Conservation (phyloP, 2,797 vertebrate genomes). For the Setipinna tenuifilis region DNA sequence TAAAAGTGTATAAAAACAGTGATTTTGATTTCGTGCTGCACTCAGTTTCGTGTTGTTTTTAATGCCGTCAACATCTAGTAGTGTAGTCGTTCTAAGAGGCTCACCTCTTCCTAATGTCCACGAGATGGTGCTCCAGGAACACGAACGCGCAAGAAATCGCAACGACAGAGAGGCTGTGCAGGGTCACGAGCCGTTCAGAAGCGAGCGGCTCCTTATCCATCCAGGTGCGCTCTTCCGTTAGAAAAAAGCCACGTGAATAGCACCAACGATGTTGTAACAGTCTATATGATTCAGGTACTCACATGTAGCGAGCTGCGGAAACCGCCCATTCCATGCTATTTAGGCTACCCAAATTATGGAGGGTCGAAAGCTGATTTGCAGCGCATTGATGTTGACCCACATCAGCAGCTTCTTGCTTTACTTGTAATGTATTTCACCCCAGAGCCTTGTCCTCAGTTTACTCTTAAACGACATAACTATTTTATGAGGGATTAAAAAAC, state of each 20-base stretch:
- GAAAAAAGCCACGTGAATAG: not conserved
- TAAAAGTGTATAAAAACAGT: not conserved
- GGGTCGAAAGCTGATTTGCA: not conserved
- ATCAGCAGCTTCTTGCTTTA: not conserved
- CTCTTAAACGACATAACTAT: slow-evolving; percentile 12
- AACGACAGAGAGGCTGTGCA: not conserved
- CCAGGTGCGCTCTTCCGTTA: not conserved
- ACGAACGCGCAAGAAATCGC: not conserved
- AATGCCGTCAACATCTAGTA: not conserved
- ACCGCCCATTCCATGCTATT: not conserved
- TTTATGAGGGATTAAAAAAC: not conserved
- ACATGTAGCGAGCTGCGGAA: not conserved
- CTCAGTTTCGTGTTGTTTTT: not conserved
- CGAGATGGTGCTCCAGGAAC: not conserved
- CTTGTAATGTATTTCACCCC: not conserved
- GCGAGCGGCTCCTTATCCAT: not conserved
- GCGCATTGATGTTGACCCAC: not conserved
- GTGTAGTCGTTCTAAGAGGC: not conserved
- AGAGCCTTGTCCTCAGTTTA: not conserved
- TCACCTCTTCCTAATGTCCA: not conserved
- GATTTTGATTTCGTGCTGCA: not conserved
- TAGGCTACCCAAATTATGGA: not conserved
- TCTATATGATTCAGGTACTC: not conserved
- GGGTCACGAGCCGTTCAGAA: not conserved
- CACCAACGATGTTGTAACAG: not conserved